These are phyloP conservation scores for Cynopterus brachyotis DNA, from an alignment of 2,113 vertebrate species.

Conservation along the genomic window DNA sequence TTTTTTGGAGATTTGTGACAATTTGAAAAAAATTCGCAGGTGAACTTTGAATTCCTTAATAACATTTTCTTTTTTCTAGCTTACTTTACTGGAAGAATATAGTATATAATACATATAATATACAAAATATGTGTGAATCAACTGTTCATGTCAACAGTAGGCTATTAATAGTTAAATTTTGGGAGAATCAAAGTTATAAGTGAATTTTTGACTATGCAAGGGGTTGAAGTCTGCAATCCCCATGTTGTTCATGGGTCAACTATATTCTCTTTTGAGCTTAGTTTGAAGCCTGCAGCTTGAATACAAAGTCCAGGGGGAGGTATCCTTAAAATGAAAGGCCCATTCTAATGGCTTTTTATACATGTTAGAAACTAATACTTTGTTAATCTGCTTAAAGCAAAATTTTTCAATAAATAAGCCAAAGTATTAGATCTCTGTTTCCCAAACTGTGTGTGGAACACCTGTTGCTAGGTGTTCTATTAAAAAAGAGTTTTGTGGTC, in stretches of 20 bases:
- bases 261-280: not conserved
- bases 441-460: not conserved
- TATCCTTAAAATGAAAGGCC: not conserved
- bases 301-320: not conserved
- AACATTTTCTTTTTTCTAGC: not conserved
- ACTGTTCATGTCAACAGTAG: not conserved
- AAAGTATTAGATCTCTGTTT: not conserved
- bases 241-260: not conserved
- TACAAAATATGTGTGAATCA: not conserved
- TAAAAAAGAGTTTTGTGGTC: not conserved
- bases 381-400: slow-evolving; percentile 41
- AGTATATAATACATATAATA: not conserved
- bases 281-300: slow-evolving; percentile 26
- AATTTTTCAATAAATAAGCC: slow-evolving; percentile 2
- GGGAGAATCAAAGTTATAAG: not conserved
- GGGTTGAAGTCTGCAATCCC: too few relatives aligned
- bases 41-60: not conserved
- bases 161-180: not conserved
- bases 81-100: not conserved
- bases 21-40: not conserved
- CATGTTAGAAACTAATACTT: not conserved
- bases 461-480: not conserved
- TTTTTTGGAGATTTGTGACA: not conserved
- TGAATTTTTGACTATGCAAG: not conserved
- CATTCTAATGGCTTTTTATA: not conserved